Conservation (phyloP, 2,888 invertebrate species). For the Drosophila prolongata region DNA sequence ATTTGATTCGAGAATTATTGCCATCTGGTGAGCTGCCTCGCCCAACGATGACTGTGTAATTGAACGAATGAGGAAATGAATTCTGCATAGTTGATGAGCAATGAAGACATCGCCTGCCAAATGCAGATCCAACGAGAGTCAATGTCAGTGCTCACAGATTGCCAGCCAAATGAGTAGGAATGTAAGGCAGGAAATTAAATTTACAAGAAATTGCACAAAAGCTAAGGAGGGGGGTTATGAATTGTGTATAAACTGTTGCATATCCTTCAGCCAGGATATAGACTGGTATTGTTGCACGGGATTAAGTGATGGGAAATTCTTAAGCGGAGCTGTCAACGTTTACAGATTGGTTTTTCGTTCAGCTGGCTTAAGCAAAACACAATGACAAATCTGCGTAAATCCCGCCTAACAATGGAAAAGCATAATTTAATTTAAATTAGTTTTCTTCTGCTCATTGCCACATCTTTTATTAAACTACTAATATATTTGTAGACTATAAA, state of each 20-base stretch:
- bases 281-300: conserved; percentile 16
- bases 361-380: conserved; percentile 3
- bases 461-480: neutral
- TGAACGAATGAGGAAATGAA: conserved; percentile 67
- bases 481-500: conserved; percentile 1
- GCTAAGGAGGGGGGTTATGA: neutral
- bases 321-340: conserved; percentile 36
- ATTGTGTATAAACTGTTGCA: conserved; percentile 49
- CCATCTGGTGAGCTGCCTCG: neutral
- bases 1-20: conserved; percentile 23
- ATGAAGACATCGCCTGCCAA: conserved; percentile 43
- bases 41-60: conserved; percentile 33
- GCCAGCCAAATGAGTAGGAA: conserved; percentile 46
- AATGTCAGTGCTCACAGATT: conserved; percentile 26
- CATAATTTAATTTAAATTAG: conserved; percentile 7
- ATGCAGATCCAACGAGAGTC: conserved; percentile 32
- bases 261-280: conserved; percentile 21
- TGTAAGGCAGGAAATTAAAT: conserved; percentile 73
- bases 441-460: neutral
- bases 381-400: conserved; percentile 21
- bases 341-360: conserved; percentile 22
- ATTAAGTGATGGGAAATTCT: neutral
- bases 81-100: conserved; percentile 59
- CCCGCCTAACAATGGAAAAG: conserved; percentile 1
- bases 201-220: conserved; percentile 68